Evolutionary conservation across 2,113 vertebrate species (phyloP), one percentile per base, ranked within the genome.

Genomic region (Eonycteris spelaea): DNA sequence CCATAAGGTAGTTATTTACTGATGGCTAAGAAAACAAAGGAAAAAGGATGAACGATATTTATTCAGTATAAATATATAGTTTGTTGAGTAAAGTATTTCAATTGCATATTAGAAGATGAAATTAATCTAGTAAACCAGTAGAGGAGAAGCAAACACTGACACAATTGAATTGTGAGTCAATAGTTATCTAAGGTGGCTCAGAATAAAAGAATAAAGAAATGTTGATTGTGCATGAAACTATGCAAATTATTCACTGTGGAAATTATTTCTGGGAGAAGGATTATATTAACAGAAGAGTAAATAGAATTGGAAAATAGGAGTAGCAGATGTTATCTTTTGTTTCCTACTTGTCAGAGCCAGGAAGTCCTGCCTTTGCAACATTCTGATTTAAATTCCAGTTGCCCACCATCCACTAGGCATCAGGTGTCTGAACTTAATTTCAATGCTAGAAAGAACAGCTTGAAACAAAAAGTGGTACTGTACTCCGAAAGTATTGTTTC

Each of bases 301-400:
- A 88, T 84, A 70, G 82, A 94, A 91, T 91, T 91, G 77, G 21
- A 90, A 95, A 96, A 65, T 6, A 91, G 35, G 51, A 70, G 63
- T 51, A 96, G 78, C 91, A 96, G 96, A 96, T 96, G 95, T 94
- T 96, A 83, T 85, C 67, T 95, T 96, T 89, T 96, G 65, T 97
- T 93, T 95, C 65, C 22, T 55, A 51, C 33, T 65, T 94, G 30
- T 95, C 48, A 59, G 61, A 79, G 89, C 63, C 78, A 95, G 68
- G 38, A 55, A 59, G 28, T 75, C 48, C 43, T 71, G 18, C 55
- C 16, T 83, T 96, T n/a, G 86, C 40, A 77, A 57, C 38, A 82
- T 73, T 83, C 33, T 45, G 63, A 91, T 97, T 96, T 88, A 91
- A 89, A 91, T 96, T 96, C 2, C 26, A 75, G 1, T 48, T 35